A percentile compares a stretch with the other conserved stretches of the same genome.
phyloP scores from a whole-genome alignment of 2,113 vertebrate species.

The Coryphaenoides rupestris region DNA sequence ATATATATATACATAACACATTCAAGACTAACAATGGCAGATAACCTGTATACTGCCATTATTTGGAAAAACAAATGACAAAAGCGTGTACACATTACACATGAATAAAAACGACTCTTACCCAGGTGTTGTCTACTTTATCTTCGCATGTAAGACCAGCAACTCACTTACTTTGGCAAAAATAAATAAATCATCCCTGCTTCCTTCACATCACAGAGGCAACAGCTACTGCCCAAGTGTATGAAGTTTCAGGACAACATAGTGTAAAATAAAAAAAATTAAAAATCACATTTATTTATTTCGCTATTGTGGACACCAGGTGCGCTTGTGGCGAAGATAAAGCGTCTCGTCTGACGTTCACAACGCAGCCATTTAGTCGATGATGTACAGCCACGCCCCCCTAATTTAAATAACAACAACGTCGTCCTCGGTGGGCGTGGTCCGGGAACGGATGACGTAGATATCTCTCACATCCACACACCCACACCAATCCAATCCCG shows the following conservation, averaged over 20 bases:
- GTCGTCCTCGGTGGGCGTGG: neutral
- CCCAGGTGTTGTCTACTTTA: constrained; percentile 11
- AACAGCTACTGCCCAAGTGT: neutral
- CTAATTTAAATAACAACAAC: constrained; percentile 26
- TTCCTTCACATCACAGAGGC: neutral
- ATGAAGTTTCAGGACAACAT: neutral
- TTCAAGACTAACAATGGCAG: too few relatives aligned
- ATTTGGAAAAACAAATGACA: too few relatives aligned
- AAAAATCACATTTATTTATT: too few relatives aligned
- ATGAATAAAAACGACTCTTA: constrained; percentile 11
- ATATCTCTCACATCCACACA: neutral
- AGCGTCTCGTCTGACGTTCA: neutral
- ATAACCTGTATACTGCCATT: too few relatives aligned
- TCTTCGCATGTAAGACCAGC: neutral
- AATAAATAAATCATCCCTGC: constrained; percentile 13
- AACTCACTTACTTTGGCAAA: neutral
- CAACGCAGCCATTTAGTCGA: constrained; percentile 28
- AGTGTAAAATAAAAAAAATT: too few relatives aligned
- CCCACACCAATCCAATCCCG: constrained; percentile 28
- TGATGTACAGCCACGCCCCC: constrained; percentile 24
- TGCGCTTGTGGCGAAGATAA: neutral
- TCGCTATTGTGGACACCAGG: neutral
- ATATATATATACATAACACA: too few relatives aligned
- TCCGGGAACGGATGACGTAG: constrained; percentile 20
- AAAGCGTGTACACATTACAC: neutral